phyloP scores from a whole-genome alignment of 53 echinoderm and acorn worm species.

The Echinarachnius parma region DNA sequence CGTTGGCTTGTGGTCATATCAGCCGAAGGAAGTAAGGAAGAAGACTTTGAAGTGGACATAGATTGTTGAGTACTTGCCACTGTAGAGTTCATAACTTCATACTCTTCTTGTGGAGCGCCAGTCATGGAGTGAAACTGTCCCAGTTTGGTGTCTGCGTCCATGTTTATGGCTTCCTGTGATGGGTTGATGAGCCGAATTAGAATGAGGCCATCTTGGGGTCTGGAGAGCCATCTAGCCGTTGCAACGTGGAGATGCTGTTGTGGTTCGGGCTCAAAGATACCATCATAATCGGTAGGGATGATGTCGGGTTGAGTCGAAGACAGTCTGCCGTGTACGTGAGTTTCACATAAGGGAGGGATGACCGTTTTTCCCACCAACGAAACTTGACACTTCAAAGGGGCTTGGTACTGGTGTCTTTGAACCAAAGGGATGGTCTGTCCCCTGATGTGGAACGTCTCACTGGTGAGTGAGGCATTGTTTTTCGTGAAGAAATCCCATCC shows the following conservation, averaged over 20 bases:
- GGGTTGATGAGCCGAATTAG: constrained; percentile 1
- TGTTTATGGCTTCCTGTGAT: background rate
- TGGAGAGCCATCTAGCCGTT: background rate
- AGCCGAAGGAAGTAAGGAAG: too few relatives aligned
- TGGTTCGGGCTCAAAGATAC: background rate
- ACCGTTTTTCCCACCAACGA: background rate
- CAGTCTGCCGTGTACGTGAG: constrained; percentile 12
- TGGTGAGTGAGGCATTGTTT: background rate
- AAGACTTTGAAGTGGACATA: background rate
- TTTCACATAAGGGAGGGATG: constrained; percentile 19
- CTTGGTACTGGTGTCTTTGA: background rate
- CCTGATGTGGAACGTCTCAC: background rate
- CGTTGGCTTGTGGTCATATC: too few relatives aligned
- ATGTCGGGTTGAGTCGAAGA: background rate
- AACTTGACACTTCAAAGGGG: constrained; percentile 9
- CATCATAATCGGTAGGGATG: background rate
- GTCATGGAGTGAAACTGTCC: constrained; percentile 8
- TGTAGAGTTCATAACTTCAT: background rate
- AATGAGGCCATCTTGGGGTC: constrained; percentile 11
- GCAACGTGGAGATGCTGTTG: background rate
- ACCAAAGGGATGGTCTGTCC: background rate
- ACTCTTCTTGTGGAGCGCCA: background rate
- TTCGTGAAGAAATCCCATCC: background rate
- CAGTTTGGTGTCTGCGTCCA: background rate
- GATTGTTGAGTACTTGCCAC: background rate